phyloP scores from a whole-genome alignment of 2,113 vertebrate genomes.

The Capreolus pygargus region DNA sequence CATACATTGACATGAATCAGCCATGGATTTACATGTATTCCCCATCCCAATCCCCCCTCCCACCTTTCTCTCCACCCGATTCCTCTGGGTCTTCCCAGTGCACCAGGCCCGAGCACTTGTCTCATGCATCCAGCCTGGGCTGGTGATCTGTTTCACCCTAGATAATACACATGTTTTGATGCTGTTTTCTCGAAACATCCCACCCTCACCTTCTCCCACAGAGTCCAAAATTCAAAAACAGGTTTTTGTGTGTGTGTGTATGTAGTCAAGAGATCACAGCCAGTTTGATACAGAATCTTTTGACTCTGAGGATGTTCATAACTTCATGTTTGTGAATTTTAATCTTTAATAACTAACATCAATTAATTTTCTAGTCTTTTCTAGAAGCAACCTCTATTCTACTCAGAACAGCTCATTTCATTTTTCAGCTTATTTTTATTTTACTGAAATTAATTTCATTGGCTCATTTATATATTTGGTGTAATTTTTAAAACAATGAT shows the following conservation, averaged over 20 bases:
- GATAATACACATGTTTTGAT: no score
- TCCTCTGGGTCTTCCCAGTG: no score
- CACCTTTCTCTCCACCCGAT: no score
- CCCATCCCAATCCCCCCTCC: no score
- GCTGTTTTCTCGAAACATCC: no score
- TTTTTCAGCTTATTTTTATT: background rate
- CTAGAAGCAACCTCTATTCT: background rate
- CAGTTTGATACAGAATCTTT: background rate
- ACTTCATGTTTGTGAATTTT: background rate
- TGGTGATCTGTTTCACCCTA: no score
- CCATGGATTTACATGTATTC: no score
- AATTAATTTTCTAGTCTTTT: background rate
- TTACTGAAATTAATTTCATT: slow-evolving; percentile 1
- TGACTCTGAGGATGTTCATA: background rate
- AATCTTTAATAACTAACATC: background rate
- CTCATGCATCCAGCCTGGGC: no score
- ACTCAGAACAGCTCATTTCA: background rate
- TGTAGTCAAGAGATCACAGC: background rate
- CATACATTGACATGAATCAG: no score
- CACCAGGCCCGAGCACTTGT: no score
- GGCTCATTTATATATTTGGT: background rate
- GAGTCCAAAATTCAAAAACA: no score
- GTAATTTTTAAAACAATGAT: slow-evolving; percentile 7
- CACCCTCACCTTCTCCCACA: no score
- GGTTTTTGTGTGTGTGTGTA: background rate